Base-by-base conservation (phyloP, 2,888 invertebrate species). In the Pilophorus perplexus region DNA sequence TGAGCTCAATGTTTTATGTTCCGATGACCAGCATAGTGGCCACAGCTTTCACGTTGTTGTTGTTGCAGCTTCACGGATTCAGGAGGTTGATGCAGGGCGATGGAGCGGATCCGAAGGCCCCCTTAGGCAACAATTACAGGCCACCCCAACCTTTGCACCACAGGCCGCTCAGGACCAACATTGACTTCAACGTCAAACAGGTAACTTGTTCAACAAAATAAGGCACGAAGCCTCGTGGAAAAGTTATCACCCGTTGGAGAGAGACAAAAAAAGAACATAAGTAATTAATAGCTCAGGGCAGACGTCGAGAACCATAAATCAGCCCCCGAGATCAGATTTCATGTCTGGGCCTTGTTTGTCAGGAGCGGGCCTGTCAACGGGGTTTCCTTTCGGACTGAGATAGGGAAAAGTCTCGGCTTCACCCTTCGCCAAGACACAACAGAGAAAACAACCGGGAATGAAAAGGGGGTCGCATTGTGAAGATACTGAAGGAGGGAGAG, bases 111-210 rank as follows among this genome's bases (percentile, higher is more conserved):
- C 90, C 91, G 46, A 92, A 89, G 79, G 92, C 92, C 60, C 92
- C 92, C 20, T 84, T 97, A 77, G 93, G 92, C 74, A 93, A 94
- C 82, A 97, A 97, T 82, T 93, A 89, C 80, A 84, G 97, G 75
- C 96, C 96, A 67, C 89, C 92, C 54, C 93, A 94, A 79, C 90
- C 92, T 64, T 83, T 96, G 70, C 89, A 96, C 79, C 93, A 95
- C 80, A 86, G 97, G 73, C 89, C 95, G 66, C 87, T 97, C 72
- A 83, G 97, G 78, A 97, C 97, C 73, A 97, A 97, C 81, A 97
- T 97, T 78, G 94, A 97, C 81, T 95, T 95, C 80, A 89, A 88
- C 78, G 83, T 87, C 75, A 88, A 85, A 82, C 85, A 88, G 82
- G 86, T 85, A 33, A 33, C 33, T 33, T n/a, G n/a, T n/a, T n/a